phyloP scores from a whole-genome alignment of 2,888 invertebrate species.

The Pammene aurita region DNA sequence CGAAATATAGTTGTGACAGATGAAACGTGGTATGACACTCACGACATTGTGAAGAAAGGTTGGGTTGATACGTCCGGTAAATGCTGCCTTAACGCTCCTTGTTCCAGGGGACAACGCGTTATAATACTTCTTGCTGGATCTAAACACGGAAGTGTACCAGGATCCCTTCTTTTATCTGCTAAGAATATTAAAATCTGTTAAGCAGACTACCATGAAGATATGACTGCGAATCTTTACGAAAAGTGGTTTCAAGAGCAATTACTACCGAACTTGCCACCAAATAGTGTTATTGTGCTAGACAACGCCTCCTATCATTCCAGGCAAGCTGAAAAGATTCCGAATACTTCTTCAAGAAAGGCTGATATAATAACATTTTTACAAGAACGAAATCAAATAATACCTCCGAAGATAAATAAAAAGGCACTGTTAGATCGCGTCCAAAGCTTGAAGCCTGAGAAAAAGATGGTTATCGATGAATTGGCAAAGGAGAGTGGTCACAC shows the following conservation, averaged over 20 bases:
- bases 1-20: conserved; percentile 14
- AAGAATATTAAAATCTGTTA: conserved; percentile 2
- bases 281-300: conserved; percentile 9
- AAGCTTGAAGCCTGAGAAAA: conserved; percentile 27
- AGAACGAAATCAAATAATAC: conserved; percentile 18
- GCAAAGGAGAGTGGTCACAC: conserved; percentile 19
- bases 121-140: conserved; percentile 5
- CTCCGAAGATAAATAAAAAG: conserved; percentile 20
- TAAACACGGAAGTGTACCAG: conserved; percentile 1
- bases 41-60: conserved; percentile 7
- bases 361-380: conserved; percentile 19
- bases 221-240: conserved; percentile 4
- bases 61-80: not conserved
- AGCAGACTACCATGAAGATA: conserved; percentile 18
- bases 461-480: conserved; percentile 28
- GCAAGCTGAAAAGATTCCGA: conserved; percentile 18
- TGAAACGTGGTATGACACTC: conserved; percentile 9
- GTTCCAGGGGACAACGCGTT: conserved; percentile 6
- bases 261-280: conserved; percentile 5
- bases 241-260: conserved; percentile 13
- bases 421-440: conserved; percentile 25
- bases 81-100: conserved; percentile 6
- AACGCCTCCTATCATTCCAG: conserved; percentile 15
- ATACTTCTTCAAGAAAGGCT: conserved; percentile 11
- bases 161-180: not conserved